phyloP scores from a whole-genome alignment of 2,888 invertebrate genomes.

The Macaria notata region DNA sequence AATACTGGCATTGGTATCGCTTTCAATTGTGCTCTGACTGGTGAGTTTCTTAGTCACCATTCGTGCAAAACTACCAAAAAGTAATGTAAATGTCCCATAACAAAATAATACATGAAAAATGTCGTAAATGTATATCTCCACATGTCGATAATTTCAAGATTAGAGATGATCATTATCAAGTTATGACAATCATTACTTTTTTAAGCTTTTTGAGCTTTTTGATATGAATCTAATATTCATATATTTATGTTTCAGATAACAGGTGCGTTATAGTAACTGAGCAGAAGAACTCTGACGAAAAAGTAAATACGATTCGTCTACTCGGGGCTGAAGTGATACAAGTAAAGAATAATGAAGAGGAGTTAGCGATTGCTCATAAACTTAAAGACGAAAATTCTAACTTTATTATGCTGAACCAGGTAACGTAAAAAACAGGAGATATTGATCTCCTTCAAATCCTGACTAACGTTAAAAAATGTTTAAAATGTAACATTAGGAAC shows the following conservation, averaged over 20 bases:
- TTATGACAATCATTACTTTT: no score
- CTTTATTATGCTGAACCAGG: conserved; percentile 91
- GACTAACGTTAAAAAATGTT: no score
- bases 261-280: conserved; percentile 97
- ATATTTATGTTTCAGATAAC: conserved; percentile 88
- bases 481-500: no score
- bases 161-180: no score
- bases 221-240: no score
- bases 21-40: conserved; percentile 90
- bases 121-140: no score
- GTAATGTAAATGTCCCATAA: no score
- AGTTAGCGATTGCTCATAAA: conserved; percentile 85
- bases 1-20: conserved; percentile 94
- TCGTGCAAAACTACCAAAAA: no score
- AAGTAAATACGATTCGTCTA: conserved; percentile 90
- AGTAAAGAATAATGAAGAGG: conserved; percentile 77
- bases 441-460: no score
- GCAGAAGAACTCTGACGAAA: conserved; percentile 98
- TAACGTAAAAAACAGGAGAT: conserved; percentile 41
- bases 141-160: no score
- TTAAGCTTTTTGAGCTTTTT: no score
- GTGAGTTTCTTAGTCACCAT: conserved; percentile 26
- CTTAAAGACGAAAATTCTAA: conserved; percentile 88
- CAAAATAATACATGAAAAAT: no score
- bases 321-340: conserved; percentile 96